phyloP scores from a whole-genome alignment of 1,140 invertebrate species.

The Episyrphus balteatus region DNA sequence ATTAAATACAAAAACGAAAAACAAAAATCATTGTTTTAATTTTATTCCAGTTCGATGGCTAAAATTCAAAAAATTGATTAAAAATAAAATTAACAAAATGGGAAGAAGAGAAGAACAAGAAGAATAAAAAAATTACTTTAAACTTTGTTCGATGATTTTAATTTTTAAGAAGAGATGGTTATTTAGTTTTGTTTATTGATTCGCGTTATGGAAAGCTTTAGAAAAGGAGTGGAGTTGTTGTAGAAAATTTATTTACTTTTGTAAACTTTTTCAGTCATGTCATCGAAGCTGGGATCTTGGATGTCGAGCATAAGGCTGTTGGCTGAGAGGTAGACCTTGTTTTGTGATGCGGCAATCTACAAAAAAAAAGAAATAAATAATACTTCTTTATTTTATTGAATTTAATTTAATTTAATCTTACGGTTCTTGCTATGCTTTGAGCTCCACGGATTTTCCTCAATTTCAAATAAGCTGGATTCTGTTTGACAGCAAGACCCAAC shows the following conservation, averaged over 20 bases:
- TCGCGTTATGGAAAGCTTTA: too few species aligned
- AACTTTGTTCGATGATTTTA: too few species aligned
- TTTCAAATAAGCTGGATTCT: slow-evolving; percentile 96
- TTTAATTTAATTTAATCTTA: slow-evolving; percentile 41
- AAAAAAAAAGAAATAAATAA: slow-evolving; percentile 2
- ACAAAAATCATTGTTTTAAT: too few species aligned
- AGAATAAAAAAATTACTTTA: too few species aligned
- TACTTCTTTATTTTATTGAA: too few species aligned
- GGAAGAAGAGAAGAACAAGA: too few species aligned
- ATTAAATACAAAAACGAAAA: too few species aligned
- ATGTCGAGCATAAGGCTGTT: slow-evolving; percentile 95
- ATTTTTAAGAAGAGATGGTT: too few species aligned
- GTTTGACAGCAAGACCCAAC: slow-evolving; percentile 89
- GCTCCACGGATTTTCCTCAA: slow-evolving; percentile 94
- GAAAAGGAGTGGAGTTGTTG: too few species aligned
- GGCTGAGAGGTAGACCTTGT: slow-evolving; percentile 87
- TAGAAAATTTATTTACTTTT: slow-evolving; percentile 59
- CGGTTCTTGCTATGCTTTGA: slow-evolving; percentile 92
- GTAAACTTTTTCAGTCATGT: slow-evolving; percentile 64
- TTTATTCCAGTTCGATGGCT: too few species aligned
- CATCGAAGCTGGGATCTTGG: slow-evolving; percentile 86
- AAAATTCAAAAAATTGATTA: too few species aligned
- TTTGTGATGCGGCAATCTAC: slow-evolving; percentile 87
- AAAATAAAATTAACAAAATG: too few species aligned
- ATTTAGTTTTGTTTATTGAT: neutral